phyloP scores from a whole-genome alignment of 2,797 vertebrate genomes.

The Chelonia mydas region DNA sequence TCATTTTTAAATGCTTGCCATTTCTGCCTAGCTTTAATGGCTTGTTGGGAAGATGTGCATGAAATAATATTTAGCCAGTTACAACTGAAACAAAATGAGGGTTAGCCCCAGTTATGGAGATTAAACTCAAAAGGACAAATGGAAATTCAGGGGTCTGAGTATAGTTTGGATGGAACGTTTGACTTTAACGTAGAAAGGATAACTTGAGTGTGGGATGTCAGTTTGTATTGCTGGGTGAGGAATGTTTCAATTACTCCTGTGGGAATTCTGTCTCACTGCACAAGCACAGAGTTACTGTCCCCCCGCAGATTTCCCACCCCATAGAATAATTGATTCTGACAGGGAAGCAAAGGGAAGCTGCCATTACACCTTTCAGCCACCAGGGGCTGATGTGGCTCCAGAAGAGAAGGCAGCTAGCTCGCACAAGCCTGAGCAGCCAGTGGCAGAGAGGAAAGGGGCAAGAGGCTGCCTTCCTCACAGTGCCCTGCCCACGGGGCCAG shows the following conservation, averaged over 20 bases:
- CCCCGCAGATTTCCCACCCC: not conserved
- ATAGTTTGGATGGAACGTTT: not conserved
- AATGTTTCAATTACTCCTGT: not conserved
- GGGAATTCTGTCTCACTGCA: not conserved
- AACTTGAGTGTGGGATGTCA: not conserved
- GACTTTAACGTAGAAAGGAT: not conserved
- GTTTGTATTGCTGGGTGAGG: not conserved
- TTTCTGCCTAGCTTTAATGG: not conserved
- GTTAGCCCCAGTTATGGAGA: not conserved
- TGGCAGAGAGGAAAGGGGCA: not conserved
- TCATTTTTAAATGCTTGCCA: not conserved
- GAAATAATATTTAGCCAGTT: not conserved
- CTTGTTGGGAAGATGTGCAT: not conserved
- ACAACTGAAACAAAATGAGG: not conserved
- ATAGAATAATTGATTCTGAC: not conserved
- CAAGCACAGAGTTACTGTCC: not conserved
- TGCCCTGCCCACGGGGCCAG: not conserved
- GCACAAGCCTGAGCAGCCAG: not conserved
- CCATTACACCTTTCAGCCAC: not conserved
- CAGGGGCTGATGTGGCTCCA: not conserved
- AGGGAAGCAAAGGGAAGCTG: not conserved
- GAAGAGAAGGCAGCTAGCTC: not conserved
- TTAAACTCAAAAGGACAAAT: not conserved
- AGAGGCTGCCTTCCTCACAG: not conserved
- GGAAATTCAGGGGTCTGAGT: not conserved